These are phyloP conservation scores for Hyposoter dolosus DNA, from an alignment of 2,888 invertebrate genomes.

Conservation along the genomic window DNA sequence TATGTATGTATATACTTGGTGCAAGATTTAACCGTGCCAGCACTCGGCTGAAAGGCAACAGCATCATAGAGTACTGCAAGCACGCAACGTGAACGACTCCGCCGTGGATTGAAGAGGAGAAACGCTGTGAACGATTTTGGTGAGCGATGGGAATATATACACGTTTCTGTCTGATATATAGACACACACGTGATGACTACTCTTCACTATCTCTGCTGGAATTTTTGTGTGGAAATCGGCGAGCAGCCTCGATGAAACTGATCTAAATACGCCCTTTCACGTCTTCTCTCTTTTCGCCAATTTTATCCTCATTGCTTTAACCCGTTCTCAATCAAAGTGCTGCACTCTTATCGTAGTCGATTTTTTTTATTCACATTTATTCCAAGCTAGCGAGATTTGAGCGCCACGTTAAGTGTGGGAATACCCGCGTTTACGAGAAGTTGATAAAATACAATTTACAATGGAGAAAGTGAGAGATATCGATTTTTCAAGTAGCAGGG, in stretches of 20 bases:
- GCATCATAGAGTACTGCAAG: constrained; percentile 30
- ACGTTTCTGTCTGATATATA: constrained; percentile 6
- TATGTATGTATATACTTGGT: constrained; percentile 3
- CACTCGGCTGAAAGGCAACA: constrained; percentile 41
- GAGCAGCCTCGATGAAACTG: constrained; percentile 56
- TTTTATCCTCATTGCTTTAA: constrained; percentile 55
- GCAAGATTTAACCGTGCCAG: constrained; percentile 42
- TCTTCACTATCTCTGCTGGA: constrained; percentile 40
- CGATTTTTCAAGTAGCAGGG: background rate
- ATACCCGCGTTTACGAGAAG: background rate
- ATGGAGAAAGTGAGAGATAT: background rate
- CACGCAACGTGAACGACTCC: constrained; percentile 59
- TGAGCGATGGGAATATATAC: constrained; percentile 41
- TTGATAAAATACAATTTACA: background rate
- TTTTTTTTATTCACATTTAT: constrained; percentile 52
- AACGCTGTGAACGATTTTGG: constrained; percentile 58
- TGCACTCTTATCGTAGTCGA: constrained; percentile 34
- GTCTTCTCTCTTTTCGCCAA: constrained; percentile 38
- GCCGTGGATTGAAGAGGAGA: constrained; percentile 55
- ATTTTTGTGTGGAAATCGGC: constrained; percentile 7
- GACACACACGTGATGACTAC: background rate
- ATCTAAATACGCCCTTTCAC: constrained; percentile 49
- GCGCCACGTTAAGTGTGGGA: background rate
- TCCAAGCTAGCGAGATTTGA: constrained; percentile 7
- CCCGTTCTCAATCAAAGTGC: constrained; percentile 50